Conservation (phyloP, 2,888 invertebrate species). For the Cheilosia variabilis region DNA sequence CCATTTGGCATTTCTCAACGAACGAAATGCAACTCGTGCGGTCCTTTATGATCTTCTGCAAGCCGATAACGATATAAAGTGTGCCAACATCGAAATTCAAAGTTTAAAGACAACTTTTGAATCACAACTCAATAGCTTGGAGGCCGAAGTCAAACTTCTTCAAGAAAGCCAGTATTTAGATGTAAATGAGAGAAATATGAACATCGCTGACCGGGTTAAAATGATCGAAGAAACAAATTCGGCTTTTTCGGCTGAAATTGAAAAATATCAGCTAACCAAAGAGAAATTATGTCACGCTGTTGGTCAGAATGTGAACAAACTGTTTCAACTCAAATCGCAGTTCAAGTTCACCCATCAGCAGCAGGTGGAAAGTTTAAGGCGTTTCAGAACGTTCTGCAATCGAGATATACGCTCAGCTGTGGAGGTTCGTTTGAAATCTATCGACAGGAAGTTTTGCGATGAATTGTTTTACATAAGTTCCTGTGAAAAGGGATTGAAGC, state of each 20-base stretch:
- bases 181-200: conserved; percentile 12
- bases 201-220: not conserved
- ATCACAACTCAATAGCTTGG: conserved; percentile 3
- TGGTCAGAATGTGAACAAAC: conserved; percentile 42
- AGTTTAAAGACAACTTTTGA: conserved; percentile 37
- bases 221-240: conserved; percentile 43
- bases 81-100: conserved; percentile 57
- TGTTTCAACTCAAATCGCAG: conserved; percentile 46
- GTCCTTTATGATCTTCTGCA: conserved; percentile 55
- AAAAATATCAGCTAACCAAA: conserved; percentile 34
- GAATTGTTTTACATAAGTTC: conserved; percentile 67
- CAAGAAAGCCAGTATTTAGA: conserved; percentile 34
- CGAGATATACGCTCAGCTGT: conserved; percentile 9
- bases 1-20: conserved; percentile 47
- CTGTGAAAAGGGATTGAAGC: conserved; percentile 51
- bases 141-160: conserved; percentile 26
- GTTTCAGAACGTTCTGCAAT: conserved; percentile 34
- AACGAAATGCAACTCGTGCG: conserved; percentile 54
- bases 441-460: conserved; percentile 67
- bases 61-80: conserved; percentile 63
- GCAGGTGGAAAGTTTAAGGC: conserved; percentile 51
- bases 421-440: conserved; percentile 44
- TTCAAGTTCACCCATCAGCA: conserved; percentile 40
- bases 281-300: conserved; percentile 25
- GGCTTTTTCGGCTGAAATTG: conserved; percentile 23